Evolutionary conservation across 2,888 invertebrate genomes (phyloP).

Genomic region (Apodemia hepburni): DNA sequence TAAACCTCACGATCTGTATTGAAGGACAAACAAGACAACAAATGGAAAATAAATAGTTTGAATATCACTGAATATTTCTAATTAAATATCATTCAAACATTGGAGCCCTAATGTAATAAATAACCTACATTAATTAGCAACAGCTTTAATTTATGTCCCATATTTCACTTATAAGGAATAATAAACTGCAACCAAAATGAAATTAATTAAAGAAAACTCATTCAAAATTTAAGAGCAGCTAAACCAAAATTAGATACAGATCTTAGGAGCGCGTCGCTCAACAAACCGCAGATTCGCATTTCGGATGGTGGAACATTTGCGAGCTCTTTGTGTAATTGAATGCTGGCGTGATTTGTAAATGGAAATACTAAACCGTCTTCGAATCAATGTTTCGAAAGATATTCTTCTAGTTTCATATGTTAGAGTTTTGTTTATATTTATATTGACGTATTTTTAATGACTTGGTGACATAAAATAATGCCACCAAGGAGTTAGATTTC

Average conservation of each 20-base stretch:
- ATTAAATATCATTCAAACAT: too few relatives aligned
- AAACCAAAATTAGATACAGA: constrained; percentile 9
- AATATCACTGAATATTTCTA: too few relatives aligned
- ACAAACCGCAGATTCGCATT: constrained; percentile 1
- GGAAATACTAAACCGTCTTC: neutral
- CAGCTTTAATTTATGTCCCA: too few relatives aligned
- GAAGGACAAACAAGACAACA: too few relatives aligned
- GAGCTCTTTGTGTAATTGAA: neutral
- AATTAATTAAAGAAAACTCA: constrained; percentile 1
- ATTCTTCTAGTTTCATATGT: neutral
- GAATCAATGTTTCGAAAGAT: neutral
- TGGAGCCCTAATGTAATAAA: too few relatives aligned
- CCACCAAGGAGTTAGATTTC: too few relatives aligned
- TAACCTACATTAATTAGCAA: too few relatives aligned
- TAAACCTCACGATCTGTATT: too few relatives aligned
- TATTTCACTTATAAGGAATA: too few relatives aligned
- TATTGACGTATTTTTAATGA: neutral
- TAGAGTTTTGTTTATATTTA: neutral
- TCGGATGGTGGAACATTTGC: neutral
- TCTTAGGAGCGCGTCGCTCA: constrained; percentile 1
- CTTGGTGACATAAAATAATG: too few relatives aligned
- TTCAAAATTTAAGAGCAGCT: neutral
- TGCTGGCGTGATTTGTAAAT: constrained; percentile 5
- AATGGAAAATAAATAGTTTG: too few relatives aligned
- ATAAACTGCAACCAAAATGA: neutral